A percentile compares a stretch with the other conserved stretches of the same genome.
Evolutionary conservation across 2,888 invertebrate species (phyloP).

Genomic region (Cosmopolites sordidus): DNA sequence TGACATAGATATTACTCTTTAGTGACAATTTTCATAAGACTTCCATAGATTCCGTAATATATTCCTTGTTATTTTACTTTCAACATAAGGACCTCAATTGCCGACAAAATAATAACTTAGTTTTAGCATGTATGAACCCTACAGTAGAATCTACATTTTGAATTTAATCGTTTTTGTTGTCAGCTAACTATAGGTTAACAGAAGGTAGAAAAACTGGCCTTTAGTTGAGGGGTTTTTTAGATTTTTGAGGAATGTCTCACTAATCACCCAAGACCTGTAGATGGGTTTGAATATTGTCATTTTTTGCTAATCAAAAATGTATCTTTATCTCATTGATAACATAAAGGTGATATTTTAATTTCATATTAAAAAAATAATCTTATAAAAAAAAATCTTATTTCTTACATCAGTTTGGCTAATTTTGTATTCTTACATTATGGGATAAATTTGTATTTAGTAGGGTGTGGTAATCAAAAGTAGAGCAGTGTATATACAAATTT

Average conservation of each 20-base stretch:
- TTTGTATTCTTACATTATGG: constrained; percentile 18
- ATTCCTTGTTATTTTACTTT: too few relatives aligned
- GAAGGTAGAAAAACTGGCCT: constrained; percentile 23
- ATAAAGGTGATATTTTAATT: too few relatives aligned
- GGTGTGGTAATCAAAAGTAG: constrained; percentile 17
- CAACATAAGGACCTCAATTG: too few relatives aligned
- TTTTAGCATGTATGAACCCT: too few relatives aligned
- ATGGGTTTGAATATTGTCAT: constrained; percentile 43
- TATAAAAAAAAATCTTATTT: constrained; percentile 27
- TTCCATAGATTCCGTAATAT: too few relatives aligned
- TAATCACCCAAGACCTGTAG: constrained; percentile 35
- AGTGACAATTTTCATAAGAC: too few relatives aligned
- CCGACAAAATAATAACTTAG: too few relatives aligned
- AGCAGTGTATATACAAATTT: constrained; percentile 9
- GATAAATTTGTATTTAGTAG: constrained; percentile 6
- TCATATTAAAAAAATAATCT: neutral
- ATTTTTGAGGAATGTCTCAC: constrained; percentile 33
- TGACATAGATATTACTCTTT: too few relatives aligned
- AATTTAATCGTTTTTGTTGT: neutral
- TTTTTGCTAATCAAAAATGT: constrained; percentile 26
- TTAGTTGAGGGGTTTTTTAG: constrained; percentile 27
- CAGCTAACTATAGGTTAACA: constrained; percentile 16
- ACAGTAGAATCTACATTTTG: neutral
- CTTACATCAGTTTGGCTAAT: constrained; percentile 26
- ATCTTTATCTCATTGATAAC: neutral